Conservation (phyloP, 2,797 vertebrate species). For the Rhinogobio ventralis region DNA sequence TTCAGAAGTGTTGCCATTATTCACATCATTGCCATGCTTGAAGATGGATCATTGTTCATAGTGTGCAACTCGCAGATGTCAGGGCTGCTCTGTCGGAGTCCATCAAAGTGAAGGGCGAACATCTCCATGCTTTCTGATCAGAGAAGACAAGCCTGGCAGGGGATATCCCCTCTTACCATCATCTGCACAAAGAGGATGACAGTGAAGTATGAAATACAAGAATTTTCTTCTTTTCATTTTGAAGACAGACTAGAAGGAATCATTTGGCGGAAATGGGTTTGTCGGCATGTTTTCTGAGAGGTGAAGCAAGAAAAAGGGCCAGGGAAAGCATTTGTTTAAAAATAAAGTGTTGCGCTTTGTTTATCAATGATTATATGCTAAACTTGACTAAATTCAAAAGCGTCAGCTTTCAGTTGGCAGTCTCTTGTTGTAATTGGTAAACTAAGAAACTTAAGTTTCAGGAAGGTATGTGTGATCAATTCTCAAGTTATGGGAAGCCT, state of each 20-base stretch:
- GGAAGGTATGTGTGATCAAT: slow-evolving; percentile 9
- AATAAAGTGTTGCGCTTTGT: background rate
- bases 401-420: background rate
- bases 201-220: slow-evolving; percentile 59
- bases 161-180: slow-evolving; percentile 62
- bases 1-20: slow-evolving; percentile 47
- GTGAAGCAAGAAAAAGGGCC: background rate
- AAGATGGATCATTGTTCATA: slow-evolving; percentile 54
- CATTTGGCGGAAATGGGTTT: slow-evolving; percentile 32
- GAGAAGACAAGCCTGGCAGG: slow-evolving; percentile 68
- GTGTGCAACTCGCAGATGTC: slow-evolving; percentile 52
- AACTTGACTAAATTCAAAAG: background rate
- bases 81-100: slow-evolving; percentile 61
- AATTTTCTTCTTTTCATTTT: slow-evolving; percentile 42
- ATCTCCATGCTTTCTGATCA: slow-evolving; percentile 64
- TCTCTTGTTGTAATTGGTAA: background rate
- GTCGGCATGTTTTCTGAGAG: slow-evolving; percentile 30
- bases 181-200: slow-evolving; percentile 65
- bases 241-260: slow-evolving; percentile 57
- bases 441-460: background rate
- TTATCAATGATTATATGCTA: background rate
- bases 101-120: slow-evolving; percentile 69
- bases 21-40: slow-evolving; percentile 39
- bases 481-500: slow-evolving; percentile 3
- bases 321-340: background rate